A percentile compares a stretch with the other conserved stretches of the same genome.
phyloP scores from a whole-genome alignment of 2,888 invertebrate genomes.

The Drosophila setosimentum region DNA sequence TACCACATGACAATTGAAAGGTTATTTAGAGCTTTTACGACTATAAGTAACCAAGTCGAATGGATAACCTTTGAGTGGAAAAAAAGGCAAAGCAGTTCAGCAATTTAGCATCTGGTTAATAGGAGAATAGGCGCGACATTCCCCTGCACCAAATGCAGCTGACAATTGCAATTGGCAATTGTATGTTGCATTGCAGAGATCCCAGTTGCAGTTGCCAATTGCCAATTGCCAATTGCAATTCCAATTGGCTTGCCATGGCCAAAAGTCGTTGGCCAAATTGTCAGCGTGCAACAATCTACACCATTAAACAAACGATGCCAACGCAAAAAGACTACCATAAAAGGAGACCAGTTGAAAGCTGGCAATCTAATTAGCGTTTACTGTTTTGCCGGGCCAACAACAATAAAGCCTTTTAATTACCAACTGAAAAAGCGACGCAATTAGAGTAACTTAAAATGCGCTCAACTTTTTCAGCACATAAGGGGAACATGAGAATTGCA shows the following conservation, averaged over 20 bases:
- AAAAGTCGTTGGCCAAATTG: constrained; percentile 70
- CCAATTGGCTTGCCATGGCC: constrained; percentile 57
- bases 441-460: constrained; percentile 63
- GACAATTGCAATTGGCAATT: constrained; percentile 52
- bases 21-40: constrained; percentile 32
- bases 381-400: constrained; percentile 46
- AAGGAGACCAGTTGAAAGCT: constrained; percentile 58
- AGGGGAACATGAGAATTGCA: constrained; percentile 70
- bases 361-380: constrained; percentile 80
- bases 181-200: not conserved
- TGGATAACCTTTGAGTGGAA: constrained; percentile 26
- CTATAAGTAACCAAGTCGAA: constrained; percentile 43
- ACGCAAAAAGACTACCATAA: constrained; percentile 56
- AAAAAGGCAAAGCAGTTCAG: constrained; percentile 7
- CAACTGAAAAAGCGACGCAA: constrained; percentile 59
- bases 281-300: constrained; percentile 81
- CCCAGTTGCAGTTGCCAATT: constrained; percentile 12
- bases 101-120: constrained; percentile 77
- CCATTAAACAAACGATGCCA: constrained; percentile 81
- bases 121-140: constrained; percentile 76
- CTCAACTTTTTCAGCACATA: constrained; percentile 20
- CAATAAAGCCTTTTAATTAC: constrained; percentile 74
- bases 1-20: constrained; percentile 43
- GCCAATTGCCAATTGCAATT: constrained; percentile 37
- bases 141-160: constrained; percentile 72